These are phyloP conservation scores for Vireo griseus DNA, from an alignment of 2,797 vertebrate species.

Conservation along the genomic window DNA sequence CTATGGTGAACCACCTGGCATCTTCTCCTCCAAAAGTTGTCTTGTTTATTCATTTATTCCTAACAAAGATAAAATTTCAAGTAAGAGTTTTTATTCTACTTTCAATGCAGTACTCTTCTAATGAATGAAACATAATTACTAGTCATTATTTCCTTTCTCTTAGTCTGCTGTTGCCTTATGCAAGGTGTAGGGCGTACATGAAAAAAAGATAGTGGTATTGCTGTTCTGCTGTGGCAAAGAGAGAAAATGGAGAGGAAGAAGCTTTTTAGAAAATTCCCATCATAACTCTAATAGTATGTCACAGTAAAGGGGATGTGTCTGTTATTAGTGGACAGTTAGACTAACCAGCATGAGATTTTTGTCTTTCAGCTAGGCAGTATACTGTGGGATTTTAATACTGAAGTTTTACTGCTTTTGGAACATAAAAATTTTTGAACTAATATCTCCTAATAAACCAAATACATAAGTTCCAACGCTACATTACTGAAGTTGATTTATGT, in stretches of 20 bases:
- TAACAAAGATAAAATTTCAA: background rate
- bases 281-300: background rate
- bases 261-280: background rate
- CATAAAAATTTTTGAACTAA: background rate
- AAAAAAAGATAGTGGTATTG: background rate
- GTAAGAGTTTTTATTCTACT: background rate
- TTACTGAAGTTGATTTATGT: background rate
- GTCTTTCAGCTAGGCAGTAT: background rate
- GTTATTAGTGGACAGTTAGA: background rate
- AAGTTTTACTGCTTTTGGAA: background rate
- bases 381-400: background rate
- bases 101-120: conserved; percentile 6
- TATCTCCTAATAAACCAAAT: background rate
- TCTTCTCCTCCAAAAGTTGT: background rate
- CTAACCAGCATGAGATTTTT: background rate
- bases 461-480: background rate
- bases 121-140: background rate
- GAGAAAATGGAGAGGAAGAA: background rate
- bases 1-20: background rate
- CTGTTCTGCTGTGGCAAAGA: background rate
- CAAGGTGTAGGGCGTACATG: background rate
- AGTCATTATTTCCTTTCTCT: conserved; percentile 16
- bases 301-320: background rate
- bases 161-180: conserved; percentile 29
- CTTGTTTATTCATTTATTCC: conserved; percentile 14